Evolutionary conservation across 2,888 invertebrate species (phyloP), one percentile per base, ranked within the genome.

Genomic region (Drosophila percnosoma): DNA sequence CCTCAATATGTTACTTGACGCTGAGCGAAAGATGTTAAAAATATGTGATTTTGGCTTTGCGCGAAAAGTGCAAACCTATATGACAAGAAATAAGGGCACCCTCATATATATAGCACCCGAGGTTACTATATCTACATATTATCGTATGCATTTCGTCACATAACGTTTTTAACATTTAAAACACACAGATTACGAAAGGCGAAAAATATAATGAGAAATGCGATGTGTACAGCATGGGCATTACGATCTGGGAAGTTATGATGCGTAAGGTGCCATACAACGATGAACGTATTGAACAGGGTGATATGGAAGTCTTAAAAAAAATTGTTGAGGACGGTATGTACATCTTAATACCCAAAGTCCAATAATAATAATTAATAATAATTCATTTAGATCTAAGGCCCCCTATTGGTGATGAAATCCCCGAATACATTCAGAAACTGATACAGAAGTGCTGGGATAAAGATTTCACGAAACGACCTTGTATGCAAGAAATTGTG

Each of bases 291-390:
- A 0, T 2, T 0, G 0, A 21, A 45, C 0, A 2, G 3, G 11
- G 5, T n/a, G 0, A 0, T 2, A 0, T 0, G n/a, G 0, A 4
- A 1, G 0, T n/a, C n/a, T 0, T 10, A n/a, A 4, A 0, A 0
- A 42, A 21, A 45, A 45, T 45, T 24, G 2, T 0, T 24, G 0
- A 7, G 0, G 13, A 45, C 4, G 13, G 45, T 45, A 45, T 21
- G 45, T 45, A 45, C 7, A 21, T 45, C 13, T 21, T 13, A 13
- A 42, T 13, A 21, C 21, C 21, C 21, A 21, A 3, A 21, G 21
- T 45, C 1, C 2, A 10, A 45, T 13, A 21, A 15, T 21, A 49
- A 24, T 24, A 15, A 48, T 48, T 24, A 24, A 45, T n/a, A 10
- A 40, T 21, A 6, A 13, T 13, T 21, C 21, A 21, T 21, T 3